Evolutionary conservation across 2,113 vertebrate species (phyloP), one percentile per base, ranked within the genome.

Genomic region (Neolamprologus sp.): DNA sequence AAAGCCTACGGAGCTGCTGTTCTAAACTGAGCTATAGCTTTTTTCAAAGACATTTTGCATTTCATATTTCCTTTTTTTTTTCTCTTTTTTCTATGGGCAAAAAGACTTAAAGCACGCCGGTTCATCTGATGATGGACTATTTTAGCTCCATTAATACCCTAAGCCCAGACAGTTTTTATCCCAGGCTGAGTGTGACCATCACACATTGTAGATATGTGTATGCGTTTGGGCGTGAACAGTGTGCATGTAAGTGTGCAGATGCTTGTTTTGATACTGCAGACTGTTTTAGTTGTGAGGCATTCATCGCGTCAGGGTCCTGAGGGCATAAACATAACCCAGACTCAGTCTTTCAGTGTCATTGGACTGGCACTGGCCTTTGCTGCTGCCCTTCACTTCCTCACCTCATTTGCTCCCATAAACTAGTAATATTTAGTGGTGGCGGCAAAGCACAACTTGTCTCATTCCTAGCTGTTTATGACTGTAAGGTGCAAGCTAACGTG

Each of bases 141-240:
- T 95, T 91, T 90, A 90, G 82, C 68, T 80, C 75, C 86, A 88
- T 92, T 95, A 93, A 94, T 92, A 88, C 91, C 13, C 12, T 91
- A 71, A 92, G 68, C 90, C 51, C 84, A 63, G 87, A 71, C 84
- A 16, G 81, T 93, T 92, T 68, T 93, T 87, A 94, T 94, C 88
- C 90, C 54, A 49, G 88, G 80, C 87, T 31, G 17, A 80, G 87
- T 88, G 87, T 83, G 86, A 91, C 82, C 85, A 84, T 86, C 82
- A 68, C 73, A 55, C 37, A 90, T 31, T 49, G 54, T 89, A 58
- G 80, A 51, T 85, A 47, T 84, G 37, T 88, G 63, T 68, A 49
- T 54, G 80, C 65, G 6, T 87, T 14, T 31, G 37, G 60, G 73
- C 9, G 17, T 87, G 58, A 78, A 57, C 84, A 26, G 23, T 78